A percentile compares a stretch with the other conserved stretches of the same genome.
Conservation (phyloP, 2,888 invertebrate species). For the Melanostoma scalare region DNA sequence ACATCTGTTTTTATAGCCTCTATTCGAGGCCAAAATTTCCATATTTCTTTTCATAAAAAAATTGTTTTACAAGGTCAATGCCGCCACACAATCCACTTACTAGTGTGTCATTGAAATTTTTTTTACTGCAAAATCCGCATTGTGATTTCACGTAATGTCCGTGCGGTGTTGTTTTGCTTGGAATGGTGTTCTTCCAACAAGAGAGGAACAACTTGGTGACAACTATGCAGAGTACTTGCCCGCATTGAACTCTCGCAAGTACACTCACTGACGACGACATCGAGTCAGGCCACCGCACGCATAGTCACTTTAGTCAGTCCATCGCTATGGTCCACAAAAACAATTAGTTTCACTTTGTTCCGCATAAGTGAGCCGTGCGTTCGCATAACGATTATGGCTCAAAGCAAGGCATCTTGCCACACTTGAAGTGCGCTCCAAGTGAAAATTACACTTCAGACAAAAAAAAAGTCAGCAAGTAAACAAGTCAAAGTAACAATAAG, state of each 20-base stretch:
- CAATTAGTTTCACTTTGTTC: conserved; percentile 68
- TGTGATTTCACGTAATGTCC: conserved; percentile 35
- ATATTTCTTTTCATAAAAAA: background rate
- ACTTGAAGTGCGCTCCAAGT: conserved; percentile 36
- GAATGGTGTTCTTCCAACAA: conserved; percentile 12
- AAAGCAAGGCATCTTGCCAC: conserved; percentile 11
- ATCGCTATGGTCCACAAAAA: conserved; percentile 37
- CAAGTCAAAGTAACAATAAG: conserved; percentile 50
- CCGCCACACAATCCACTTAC: background rate
- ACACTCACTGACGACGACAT: too few species aligned
- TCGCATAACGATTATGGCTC: conserved; percentile 60
- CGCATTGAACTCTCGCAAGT: background rate
- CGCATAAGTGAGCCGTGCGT: conserved; percentile 65
- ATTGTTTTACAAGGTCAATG: conserved; percentile 54
- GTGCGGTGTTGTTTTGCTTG: conserved; percentile 42
- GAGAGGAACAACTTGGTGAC: conserved; percentile 18
- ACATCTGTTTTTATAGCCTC: background rate
- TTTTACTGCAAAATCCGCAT: conserved; percentile 13
- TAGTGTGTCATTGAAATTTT: conserved; percentile 19
- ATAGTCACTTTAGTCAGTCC: conserved; percentile 19
- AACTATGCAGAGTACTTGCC: conserved; percentile 45
- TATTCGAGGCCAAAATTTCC: conserved; percentile 15
- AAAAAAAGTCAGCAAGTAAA: conserved; percentile 22
- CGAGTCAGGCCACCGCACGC: background rate
- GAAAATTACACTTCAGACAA: conserved; percentile 42